Base-by-base conservation (phyloP, 2,888 invertebrate genomes). In the Aphrophora alni region DNA sequence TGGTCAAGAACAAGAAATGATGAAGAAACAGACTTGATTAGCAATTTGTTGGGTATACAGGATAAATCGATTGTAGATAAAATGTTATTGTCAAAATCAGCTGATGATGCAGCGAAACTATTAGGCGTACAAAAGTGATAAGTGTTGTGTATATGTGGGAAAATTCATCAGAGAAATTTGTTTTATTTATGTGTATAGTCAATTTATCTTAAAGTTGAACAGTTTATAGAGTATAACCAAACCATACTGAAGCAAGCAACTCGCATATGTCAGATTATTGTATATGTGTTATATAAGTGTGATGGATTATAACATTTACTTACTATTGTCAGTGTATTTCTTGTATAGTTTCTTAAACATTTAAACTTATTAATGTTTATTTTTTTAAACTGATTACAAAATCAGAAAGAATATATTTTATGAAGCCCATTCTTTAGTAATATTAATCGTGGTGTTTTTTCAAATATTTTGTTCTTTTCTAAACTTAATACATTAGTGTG, bases 31-130 rank as follows among this genome's bases (percentile, higher is more conserved):
- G 96, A 97, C 87, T 91, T 98, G 80, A 96, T 98, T 85, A 96
- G 97, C 12, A 97, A 97, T 88, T 90, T 98, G 0, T 89, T 98
- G 24, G 97, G 97, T 0, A 95, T 98, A 82, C 93, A 95, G 69
- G 97, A 96, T 88, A 93, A 94, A 84, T 94, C 94, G 21, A 93
- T 95, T 82, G 94, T 98, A 78, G 97, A 97, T 87, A 94, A 94
- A 88, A 92, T 95, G 83, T 91, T 97, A 38, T 92, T 94, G 2
- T 95, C 95, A 28, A 87, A 87, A 78, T 92, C 94, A 0, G 93
- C 96, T 38, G 93, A 93, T 84, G 96, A 96, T 87, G 97, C 97
- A 27, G 97, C 97, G 0, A 95, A 96, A 87, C 91, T 97, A 83
- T 90, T 97, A 27, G 95, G 97, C 27, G 95, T 97, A 77, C 94